These are phyloP conservation scores for Equus quagga DNA, from an alignment of 2,113 vertebrate species.

Conservation along the genomic window DNA sequence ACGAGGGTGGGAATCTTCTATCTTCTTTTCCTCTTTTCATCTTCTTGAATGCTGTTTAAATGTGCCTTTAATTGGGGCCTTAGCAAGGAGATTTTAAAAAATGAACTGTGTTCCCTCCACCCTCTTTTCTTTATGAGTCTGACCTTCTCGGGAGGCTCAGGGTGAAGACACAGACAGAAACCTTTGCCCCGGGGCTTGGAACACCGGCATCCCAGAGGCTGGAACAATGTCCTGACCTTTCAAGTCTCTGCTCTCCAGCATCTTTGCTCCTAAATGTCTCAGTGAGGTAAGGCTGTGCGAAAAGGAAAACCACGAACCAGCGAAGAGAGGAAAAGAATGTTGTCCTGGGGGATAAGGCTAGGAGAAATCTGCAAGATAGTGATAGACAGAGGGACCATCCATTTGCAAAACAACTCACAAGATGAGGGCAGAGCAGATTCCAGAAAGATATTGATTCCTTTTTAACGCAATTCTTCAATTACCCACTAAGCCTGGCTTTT, in stretches of 20 bases:
- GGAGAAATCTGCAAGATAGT: not conserved
- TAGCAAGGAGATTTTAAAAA: not conserved
- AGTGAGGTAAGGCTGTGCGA: not conserved
- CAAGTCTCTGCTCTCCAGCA: not conserved
- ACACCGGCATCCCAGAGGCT: not conserved
- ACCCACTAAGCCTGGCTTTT: constrained; percentile 53
- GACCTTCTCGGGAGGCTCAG: constrained; percentile 13
- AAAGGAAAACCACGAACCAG: not conserved
- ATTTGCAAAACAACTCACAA: constrained; percentile 43
- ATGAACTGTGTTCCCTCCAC: not conserved
- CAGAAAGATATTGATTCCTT: constrained; percentile 68
- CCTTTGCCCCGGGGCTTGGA: not conserved
- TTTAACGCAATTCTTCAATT: constrained; percentile 79
- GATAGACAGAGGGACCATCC: not conserved
- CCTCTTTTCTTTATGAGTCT: constrained; percentile 1
- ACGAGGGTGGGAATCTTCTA: not conserved
- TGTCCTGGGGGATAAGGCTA: not conserved
- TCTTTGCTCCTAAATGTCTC: not conserved
- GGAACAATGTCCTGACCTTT: not conserved
- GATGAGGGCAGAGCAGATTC: constrained; percentile 65
- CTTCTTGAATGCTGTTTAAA: not conserved
- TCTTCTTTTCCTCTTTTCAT: not conserved
- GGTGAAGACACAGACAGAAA: not conserved
- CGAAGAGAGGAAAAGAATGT: not conserved
- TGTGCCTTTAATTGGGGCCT: not conserved